Base-by-base conservation (phyloP, 2,113 vertebrate genomes). In the Typhlomys cinereus region DNA sequence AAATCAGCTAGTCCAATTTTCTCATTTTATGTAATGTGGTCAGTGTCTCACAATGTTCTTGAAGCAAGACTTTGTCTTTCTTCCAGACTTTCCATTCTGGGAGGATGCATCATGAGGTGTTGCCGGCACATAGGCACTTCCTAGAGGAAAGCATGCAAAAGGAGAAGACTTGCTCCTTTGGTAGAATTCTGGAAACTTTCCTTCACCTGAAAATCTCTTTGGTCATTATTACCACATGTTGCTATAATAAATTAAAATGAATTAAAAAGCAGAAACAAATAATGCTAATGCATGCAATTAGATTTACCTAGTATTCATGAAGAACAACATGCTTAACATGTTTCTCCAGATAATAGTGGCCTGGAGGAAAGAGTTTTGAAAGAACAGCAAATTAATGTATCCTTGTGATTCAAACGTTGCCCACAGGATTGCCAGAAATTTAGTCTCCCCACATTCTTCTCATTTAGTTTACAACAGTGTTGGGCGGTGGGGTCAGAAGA, bases 361-460 rank as follows among this genome's bases (percentile, higher is more conserved):
- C 89, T 76, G 14, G 57, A 96, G 91, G 84, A 61, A 91, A 44
- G 8, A 50, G 27, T 80, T 91, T 94, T 70, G 91, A 95, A 93
- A 94, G 80, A 86, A 62, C 20, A 92, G 76, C 41, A 83, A 52
- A 23, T 52, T 78, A 39, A 64, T 88, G 36, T 48, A 48, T 92
- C 90, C 91, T 85, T 94, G 79, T 96, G 83, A 94, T 69, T 94
- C 92, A 80, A 70, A 62, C 66, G 3, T 79, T 92, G 54, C 79
- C 93, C 95, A 86, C 88, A 92, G 71, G 92, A 96, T 95, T 83
- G 54, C 29, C 86, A 92, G 48, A 88, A 66, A 90, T 86, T 79
- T 75, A 82, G 57, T 75, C 64, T 96, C 46, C 52, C 52, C 70
- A 50, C 89, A 66, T 48, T 94, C 84, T 90, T 90, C 85, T 78